Percentiles rank a stretch among this genome's conserved stretches.
Conservation (phyloP, 2,888 invertebrate species). For the Idaea dimidiata region DNA sequence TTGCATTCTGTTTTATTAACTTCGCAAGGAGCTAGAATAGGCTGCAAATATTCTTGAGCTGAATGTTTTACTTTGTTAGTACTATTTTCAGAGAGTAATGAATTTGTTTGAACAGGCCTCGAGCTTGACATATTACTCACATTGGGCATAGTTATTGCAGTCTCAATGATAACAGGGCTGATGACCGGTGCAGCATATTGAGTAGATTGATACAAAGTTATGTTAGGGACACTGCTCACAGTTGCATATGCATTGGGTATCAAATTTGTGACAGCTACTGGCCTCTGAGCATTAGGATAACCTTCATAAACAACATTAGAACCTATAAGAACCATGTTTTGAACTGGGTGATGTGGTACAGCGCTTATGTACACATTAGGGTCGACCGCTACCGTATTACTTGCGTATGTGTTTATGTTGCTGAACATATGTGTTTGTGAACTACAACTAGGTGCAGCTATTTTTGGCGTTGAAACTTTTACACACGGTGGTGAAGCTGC, state of each 20-base stretch:
- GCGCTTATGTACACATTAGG: conserved; percentile 37
- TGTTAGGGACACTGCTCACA: conserved; percentile 40
- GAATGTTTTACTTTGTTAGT: not conserved
- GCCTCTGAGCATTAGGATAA: conserved; percentile 37
- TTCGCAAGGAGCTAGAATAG: not conserved
- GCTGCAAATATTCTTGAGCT: not conserved
- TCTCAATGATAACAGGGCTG: conserved; percentile 47
- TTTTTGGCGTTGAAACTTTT: not conserved
- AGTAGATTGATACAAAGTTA: conserved; percentile 48
- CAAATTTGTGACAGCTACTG: conserved; percentile 27
- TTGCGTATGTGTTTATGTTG: not conserved
- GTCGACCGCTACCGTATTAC: conserved; percentile 11
- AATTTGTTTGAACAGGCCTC: conserved; percentile 14
- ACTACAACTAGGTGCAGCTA: not conserved
- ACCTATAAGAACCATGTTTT: conserved; percentile 52
- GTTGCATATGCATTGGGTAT: conserved; percentile 39
- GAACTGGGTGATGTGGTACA: conserved; percentile 38
- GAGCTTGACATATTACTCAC: conserved; percentile 19
- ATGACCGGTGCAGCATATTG: conserved; percentile 45
- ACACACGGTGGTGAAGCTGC: not conserved
- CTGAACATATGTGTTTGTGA: not conserved
- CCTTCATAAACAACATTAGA: conserved; percentile 51
- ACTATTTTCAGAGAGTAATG: not conserved
- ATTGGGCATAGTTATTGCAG: conserved; percentile 33
- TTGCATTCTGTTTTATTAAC: not conserved